phyloP scores from a whole-genome alignment of 2,888 invertebrate species.

The Scaeva pyrastri region DNA sequence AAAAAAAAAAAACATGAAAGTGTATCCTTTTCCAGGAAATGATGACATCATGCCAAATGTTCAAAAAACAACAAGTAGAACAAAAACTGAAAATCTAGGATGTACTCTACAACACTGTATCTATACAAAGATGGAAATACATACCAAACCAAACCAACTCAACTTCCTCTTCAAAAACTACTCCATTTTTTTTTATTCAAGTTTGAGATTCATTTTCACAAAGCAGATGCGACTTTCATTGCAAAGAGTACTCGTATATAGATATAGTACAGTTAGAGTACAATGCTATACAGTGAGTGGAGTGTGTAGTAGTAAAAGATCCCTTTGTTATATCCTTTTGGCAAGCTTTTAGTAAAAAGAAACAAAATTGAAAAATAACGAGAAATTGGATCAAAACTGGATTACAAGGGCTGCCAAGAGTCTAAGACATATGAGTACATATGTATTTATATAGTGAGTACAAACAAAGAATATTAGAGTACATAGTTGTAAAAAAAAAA shows the following conservation, averaged over 20 bases:
- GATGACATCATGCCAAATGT: conserved; percentile 33
- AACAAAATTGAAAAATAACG: conserved; percentile 19
- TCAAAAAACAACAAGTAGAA: neutral
- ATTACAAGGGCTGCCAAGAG: conserved; percentile 42
- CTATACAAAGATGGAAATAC: neutral
- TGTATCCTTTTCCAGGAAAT: conserved; percentile 17
- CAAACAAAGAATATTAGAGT: conserved; percentile 26
- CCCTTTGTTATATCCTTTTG: conserved; percentile 36
- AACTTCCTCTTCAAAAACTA: conserved; percentile 7
- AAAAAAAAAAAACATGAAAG: neutral
- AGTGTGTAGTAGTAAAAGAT: conserved; percentile 3
- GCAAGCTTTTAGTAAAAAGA: conserved; percentile 14
- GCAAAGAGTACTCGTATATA: neutral
- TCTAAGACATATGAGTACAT: conserved; percentile 16
- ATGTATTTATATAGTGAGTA: neutral
- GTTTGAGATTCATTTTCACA: conserved; percentile 20
- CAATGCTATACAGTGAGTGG: no score
- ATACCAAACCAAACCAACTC: no score
- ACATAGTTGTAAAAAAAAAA: conserved; percentile 9
- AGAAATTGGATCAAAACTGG: conserved; percentile 30
- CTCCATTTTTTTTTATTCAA: neutral
- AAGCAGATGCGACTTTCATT: conserved; percentile 26
- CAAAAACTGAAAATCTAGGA: neutral
- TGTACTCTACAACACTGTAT: neutral
- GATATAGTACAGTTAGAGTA: neutral